Conservation (phyloP, 1,140 invertebrate genomes). For the Paramacrobiotus metropolitanus region DNA sequence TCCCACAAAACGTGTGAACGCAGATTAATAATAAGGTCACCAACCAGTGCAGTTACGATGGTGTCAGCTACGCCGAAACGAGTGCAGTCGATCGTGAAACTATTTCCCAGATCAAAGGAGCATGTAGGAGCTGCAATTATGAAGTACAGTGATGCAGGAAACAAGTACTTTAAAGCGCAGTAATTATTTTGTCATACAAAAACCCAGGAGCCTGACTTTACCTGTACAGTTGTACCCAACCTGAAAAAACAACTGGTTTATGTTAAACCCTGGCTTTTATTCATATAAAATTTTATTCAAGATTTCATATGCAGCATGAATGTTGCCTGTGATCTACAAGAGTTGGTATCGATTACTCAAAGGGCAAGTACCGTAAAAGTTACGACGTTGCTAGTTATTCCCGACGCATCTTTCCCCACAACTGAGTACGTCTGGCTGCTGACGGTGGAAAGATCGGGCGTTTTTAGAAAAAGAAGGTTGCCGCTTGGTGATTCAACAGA, state of each 20-base stretch:
- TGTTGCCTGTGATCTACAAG: no score
- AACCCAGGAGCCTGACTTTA: background rate
- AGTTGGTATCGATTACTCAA: no score
- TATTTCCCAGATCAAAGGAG: background rate
- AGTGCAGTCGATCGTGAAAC: background rate
- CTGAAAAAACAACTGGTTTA: background rate
- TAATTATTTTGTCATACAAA: background rate
- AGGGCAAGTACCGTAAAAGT: background rate
- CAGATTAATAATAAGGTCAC: background rate
- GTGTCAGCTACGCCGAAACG: background rate
- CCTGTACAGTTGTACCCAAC: background rate
- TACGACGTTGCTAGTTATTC: background rate
- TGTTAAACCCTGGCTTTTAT: no score
- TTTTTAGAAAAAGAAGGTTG: background rate
- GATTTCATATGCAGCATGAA: no score
- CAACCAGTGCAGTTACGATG: background rate
- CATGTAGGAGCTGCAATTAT: background rate
- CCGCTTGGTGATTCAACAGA: background rate
- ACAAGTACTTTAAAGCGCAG: background rate
- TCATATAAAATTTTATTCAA: no score
- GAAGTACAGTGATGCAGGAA: background rate
- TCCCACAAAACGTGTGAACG: background rate
- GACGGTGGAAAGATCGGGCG: background rate
- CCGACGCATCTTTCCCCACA: background rate
- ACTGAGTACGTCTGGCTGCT: background rate